Base-by-base conservation (phyloP, 2,113 vertebrate species). In the Syngnathus floridae region DNA sequence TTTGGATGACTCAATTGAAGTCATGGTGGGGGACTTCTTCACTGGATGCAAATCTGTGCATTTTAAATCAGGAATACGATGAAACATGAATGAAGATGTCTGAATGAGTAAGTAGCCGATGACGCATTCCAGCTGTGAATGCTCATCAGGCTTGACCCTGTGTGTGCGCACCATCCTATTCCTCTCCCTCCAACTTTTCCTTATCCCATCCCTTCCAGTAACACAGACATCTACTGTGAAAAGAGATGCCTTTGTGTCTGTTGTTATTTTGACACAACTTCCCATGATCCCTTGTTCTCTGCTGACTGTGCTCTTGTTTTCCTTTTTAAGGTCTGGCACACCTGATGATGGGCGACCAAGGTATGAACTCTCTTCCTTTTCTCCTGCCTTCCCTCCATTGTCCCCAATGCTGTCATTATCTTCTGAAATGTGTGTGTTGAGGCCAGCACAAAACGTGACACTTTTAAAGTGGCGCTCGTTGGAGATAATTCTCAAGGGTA, bases 281-380 rank as follows among this genome's bases (percentile, higher is more conserved):
- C 93, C 93, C 88, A 75, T 93, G 88, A 91, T 94, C 93, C 94
- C 92, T 92, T 95, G 93, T 93, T 94, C 90, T 94, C 93, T 98
- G 93, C 94, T 98, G 95, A 98, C 93, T 98, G 88, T 97, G 92
- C 94, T 97, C 93, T 96, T 95, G 93, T 98, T 97, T 95, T 91
- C 95, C 94, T 98, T 97, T 91, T 98, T 91, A 97, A 98, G 96
- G 95, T 98, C 93, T 95, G 93, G 95, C 96, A 90, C 95, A 99
- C 95, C 93, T 99, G 95, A 98, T 98, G 96, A 98, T 98, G 96
- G 95, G 95, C 93, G 95, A 99, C 93, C 95, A 97, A 99, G 96
- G 96, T 99, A 99, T 94, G 95, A 90, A 90, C 91, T 94, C 90
- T 93, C 90, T 91, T 97, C 93, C 91, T 93, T 79, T 37, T 92